Percentiles rank a stretch among this genome's conserved stretches.
phyloP scores from a whole-genome alignment of 2,888 invertebrate genomes.

The Volucella inanis region DNA sequence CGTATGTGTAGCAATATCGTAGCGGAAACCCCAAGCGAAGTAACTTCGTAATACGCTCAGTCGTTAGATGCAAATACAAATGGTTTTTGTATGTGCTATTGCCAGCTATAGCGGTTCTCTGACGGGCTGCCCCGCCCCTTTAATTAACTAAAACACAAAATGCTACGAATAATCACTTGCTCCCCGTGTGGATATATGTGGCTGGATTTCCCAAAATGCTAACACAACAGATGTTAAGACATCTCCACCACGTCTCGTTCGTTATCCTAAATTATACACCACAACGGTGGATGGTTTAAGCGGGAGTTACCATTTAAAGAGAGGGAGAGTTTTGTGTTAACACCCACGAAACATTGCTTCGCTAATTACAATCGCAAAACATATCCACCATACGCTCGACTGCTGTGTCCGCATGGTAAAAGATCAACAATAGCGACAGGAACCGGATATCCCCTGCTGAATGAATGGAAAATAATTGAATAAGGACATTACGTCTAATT shows the following conservation, averaged over 20 bases:
- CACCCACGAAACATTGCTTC: conserved; percentile 70
- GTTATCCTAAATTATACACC: background rate
- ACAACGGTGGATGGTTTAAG: too few relatives aligned
- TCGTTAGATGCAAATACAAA: conserved; percentile 33
- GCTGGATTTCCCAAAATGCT: conserved; percentile 27
- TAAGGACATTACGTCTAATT: conserved; percentile 68
- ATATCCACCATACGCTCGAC: conserved; percentile 36
- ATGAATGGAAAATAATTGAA: conserved; percentile 72
- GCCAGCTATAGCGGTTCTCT: background rate
- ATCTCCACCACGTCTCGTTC: conserved; percentile 42
- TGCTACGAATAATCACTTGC: background rate
- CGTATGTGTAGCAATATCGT: background rate
- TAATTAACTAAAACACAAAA: conserved; percentile 57
- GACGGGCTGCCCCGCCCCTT: conserved; percentile 13
- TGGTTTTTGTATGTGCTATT: conserved; percentile 30
- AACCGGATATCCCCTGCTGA: conserved; percentile 53
- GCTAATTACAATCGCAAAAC: conserved; percentile 71
- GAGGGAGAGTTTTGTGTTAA: conserved; percentile 54
- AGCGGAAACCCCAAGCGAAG: background rate
- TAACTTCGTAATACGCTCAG: conserved; percentile 11
- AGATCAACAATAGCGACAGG: conserved; percentile 61
- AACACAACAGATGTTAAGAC: conserved; percentile 68
- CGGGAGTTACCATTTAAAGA: too few relatives aligned
- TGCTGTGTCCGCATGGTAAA: conserved; percentile 57
- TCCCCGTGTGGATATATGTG: background rate